Evolutionary conservation across 2,888 invertebrate species (phyloP), one percentile per base, ranked within the genome.

Genomic region (Alcis repandata): DNA sequence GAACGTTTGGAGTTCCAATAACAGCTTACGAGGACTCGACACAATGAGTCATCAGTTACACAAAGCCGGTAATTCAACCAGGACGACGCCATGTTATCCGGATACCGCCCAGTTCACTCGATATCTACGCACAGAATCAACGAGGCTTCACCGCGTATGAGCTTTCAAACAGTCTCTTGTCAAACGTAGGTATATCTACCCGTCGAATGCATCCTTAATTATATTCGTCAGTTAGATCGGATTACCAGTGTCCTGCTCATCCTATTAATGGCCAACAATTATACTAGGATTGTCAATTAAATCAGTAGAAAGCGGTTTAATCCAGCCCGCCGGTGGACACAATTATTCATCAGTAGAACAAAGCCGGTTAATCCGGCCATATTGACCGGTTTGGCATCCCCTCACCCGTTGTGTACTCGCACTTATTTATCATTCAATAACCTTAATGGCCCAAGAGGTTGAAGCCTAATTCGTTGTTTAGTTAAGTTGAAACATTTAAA

Each of bases 261-360:
- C 79, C 79, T 85, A 88, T 88, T 87, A 89, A 89, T 88, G 85
- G 87, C 82, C 82, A 83, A 85, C 89, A 89, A 90, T 90, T 86
- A 89, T 87, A 84, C 82, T 82, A 82, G 89, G 83, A 87, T 88
- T 88, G 89, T 90, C 91, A 91, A 91, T 91, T 90, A 90, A 90
- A 91, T 91, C 89, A 89, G 83, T 83, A 88, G 89, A 89, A 88
- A 90, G 87, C 90, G 83, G 83, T 85, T 88, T 87, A 91, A 90
- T 87, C 89, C 90, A 83, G 87, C 85, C 85, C 86, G 88, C 86
- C 81, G 83, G 81, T 85, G 90, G 90, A 88, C 89, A 90, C 89
- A 90, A 90, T 91, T 91, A 92, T 91, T 92, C 91, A 91, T 91
- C 90, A 90, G 87, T 79, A 79, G 83, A 80, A 89, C 87, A 90